phyloP scores from a whole-genome alignment of 2,888 invertebrate genomes.

The Hyppa rectilinea region DNA sequence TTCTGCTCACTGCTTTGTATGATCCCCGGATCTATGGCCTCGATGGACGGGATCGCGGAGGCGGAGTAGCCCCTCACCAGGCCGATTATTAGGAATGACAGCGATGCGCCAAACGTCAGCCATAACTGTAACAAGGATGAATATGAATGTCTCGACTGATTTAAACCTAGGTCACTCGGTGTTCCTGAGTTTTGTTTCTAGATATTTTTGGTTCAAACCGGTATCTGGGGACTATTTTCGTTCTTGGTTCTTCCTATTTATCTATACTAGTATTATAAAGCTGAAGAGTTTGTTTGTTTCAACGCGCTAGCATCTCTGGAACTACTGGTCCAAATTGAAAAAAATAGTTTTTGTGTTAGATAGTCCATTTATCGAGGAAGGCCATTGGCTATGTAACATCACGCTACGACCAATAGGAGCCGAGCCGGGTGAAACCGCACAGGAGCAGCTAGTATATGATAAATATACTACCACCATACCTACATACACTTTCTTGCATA shows the following conservation, averaged over 20 bases:
- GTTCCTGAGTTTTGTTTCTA: slow-evolving; percentile 11
- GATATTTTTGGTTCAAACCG: slow-evolving; percentile 6
- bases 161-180: slow-evolving; percentile 20
- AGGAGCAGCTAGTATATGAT: too few species aligned
- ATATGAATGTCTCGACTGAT: slow-evolving; percentile 31
- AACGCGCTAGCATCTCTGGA: too few species aligned
- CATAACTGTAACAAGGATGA: slow-evolving; percentile 83
- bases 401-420: too few species aligned
- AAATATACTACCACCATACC: too few species aligned
- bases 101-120: slow-evolving; percentile 90
- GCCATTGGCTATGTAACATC: too few species aligned
- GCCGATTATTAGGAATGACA: slow-evolving; percentile 91
- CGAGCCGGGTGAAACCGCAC: too few species aligned
- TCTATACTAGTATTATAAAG: too few species aligned
- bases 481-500: too few species aligned
- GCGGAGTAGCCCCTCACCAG: slow-evolving; percentile 91
- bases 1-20: slow-evolving; percentile 86
- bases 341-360: too few species aligned
- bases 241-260: neutral
- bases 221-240: neutral
- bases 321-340: too few species aligned
- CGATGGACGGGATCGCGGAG: slow-evolving; percentile 90
- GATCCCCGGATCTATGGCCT: slow-evolving; percentile 80
- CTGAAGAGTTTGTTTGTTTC: too few species aligned
- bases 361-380: too few species aligned